Conservation (phyloP, 2,888 invertebrate species). For the Pandemis cinnamomeana region DNA sequence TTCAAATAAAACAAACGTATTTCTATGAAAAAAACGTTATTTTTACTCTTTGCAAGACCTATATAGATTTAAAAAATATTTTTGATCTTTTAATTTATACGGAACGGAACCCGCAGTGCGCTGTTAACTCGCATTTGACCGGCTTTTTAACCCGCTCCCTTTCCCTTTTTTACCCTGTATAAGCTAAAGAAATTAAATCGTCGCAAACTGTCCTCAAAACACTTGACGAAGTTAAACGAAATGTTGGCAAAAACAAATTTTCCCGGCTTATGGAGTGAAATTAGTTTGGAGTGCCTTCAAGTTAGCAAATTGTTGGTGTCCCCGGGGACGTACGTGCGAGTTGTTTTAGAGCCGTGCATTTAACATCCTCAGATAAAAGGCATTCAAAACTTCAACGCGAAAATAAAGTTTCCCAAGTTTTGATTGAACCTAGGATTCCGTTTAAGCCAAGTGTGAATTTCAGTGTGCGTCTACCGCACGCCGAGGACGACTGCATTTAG, state of each 20-base stretch:
- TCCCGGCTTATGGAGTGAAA: constrained; percentile 60
- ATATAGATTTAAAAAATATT: too few relatives aligned
- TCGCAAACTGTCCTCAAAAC: constrained; percentile 24
- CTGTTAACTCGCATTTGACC: too few relatives aligned
- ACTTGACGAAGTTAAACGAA: constrained; percentile 38
- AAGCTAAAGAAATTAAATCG: not conserved
- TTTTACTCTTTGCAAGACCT: too few relatives aligned
- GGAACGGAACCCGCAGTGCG: too few relatives aligned
- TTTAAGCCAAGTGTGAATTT: constrained; percentile 35
- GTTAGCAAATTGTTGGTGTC: constrained; percentile 56
- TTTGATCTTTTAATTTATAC: too few relatives aligned
- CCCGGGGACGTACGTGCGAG: constrained; percentile 52
- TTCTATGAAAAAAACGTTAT: too few relatives aligned
- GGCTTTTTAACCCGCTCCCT: not conserved
- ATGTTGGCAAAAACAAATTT: constrained; percentile 46
- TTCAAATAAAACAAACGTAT: too few relatives aligned
- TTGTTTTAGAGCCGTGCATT: constrained; percentile 53
- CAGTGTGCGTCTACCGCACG: constrained; percentile 18
- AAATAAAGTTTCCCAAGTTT: constrained; percentile 42
- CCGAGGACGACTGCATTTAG: constrained; percentile 32
- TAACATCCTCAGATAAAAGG: constrained; percentile 54
- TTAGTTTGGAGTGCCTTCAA: constrained; percentile 65
- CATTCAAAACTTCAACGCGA: constrained; percentile 51
- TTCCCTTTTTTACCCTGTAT: not conserved
- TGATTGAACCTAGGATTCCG: constrained; percentile 41